These are phyloP conservation scores for Schizothorax lantsangensis DNA, from an alignment of 2,797 vertebrate genomes.

Conservation along the genomic window DNA sequence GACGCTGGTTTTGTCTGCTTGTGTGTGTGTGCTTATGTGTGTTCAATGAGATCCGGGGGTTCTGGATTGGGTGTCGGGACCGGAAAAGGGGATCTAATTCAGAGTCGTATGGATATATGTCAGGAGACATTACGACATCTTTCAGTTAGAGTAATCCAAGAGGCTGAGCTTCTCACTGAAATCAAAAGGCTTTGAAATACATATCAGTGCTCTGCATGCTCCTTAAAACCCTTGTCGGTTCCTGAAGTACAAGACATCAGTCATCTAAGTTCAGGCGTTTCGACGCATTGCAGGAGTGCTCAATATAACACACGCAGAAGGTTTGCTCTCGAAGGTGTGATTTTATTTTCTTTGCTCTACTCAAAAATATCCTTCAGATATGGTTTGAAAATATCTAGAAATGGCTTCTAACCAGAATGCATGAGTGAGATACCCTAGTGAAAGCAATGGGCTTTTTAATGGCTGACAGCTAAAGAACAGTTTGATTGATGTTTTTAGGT, in stretches of 20 bases:
- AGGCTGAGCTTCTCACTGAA: slow-evolving; percentile 62
- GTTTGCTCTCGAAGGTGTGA: not conserved
- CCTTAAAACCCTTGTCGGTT: slow-evolving; percentile 63
- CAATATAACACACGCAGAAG: not conserved
- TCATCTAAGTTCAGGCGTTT: slow-evolving; percentile 58
- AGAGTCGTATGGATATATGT: slow-evolving; percentile 73
- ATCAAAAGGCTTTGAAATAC: slow-evolving; percentile 60
- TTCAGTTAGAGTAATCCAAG: slow-evolving; percentile 71
- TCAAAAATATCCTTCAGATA: not conserved
- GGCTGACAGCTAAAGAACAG: not conserved
- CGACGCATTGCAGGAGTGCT: slow-evolving; percentile 35
- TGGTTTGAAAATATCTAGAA: slow-evolving; percentile 39
- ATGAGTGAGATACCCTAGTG: slow-evolving; percentile 1
- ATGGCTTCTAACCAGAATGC: slow-evolving; percentile 18
- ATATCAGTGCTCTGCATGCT: slow-evolving; percentile 53
- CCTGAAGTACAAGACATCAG: slow-evolving; percentile 53
- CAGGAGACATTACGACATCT: slow-evolving; percentile 76
- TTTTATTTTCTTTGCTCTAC: slow-evolving; percentile 15
- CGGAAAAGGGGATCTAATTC: slow-evolving; percentile 64
- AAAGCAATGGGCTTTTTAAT: not conserved
- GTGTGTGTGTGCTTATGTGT: slow-evolving; percentile 68
- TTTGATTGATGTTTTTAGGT: not conserved
- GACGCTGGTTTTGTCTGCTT: slow-evolving; percentile 57
- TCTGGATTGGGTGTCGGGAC: slow-evolving; percentile 69
- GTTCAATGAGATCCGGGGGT: slow-evolving; percentile 64